phyloP scores from a whole-genome alignment of 2,888 invertebrate genomes.

The Petrolisthes cinctipes region DNA sequence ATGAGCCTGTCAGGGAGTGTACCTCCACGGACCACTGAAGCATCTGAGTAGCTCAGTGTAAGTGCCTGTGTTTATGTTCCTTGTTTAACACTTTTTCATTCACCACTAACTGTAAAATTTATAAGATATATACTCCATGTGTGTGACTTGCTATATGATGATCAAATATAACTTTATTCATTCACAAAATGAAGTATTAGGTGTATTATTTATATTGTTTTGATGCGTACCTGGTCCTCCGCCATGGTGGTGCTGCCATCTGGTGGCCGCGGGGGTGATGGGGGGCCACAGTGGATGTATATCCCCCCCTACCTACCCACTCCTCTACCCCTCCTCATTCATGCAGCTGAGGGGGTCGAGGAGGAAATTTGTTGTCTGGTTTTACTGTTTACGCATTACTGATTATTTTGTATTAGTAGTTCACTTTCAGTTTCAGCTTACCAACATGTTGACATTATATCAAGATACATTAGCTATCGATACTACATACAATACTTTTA shows the following conservation, averaged over 20 bases:
- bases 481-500: too few species aligned
- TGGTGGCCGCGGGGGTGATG: conserved; percentile 45
- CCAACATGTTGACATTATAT: too few species aligned
- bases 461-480: too few species aligned
- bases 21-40: conserved; percentile 29
- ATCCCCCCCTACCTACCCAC: background rate
- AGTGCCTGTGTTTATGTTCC: conserved; percentile 14
- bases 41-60: conserved; percentile 29
- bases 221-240: conserved; percentile 60
- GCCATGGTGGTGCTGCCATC: conserved; percentile 63
- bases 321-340: background rate
- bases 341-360: conserved; percentile 1
- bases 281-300: background rate
- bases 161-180: conserved; percentile 20
- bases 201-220: conserved; percentile 43
- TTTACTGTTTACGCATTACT: too few species aligned
- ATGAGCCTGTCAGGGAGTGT: conserved; percentile 42
- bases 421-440: too few species aligned
- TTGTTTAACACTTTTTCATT: conserved; percentile 25
- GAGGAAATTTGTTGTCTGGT: background rate
- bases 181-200: conserved; percentile 27
- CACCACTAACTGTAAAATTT: conserved; percentile 4
- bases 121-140: background rate
- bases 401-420: too few species aligned
- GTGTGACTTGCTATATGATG: background rate